Evolutionary conservation across 2,113 vertebrate species (phyloP), one percentile per base, ranked within the genome.

Genomic region (Noctilio leporinus): DNA sequence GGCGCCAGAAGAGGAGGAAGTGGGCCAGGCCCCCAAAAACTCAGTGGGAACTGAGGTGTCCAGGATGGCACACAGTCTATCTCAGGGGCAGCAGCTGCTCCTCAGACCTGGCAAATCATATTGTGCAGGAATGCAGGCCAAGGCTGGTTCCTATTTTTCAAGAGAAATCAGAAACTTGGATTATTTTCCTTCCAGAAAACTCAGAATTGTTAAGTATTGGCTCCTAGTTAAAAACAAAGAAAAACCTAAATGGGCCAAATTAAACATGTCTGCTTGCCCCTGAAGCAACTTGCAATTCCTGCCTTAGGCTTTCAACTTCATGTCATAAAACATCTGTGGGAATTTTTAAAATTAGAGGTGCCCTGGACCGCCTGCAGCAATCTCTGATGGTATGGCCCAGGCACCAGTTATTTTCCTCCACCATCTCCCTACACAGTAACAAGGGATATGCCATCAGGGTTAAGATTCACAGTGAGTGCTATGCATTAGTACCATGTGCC

Each of bases 141-240:
- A 77, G 28, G 28, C 33, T 7, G 51, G 59, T 14, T 76, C 26
- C 65, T 55, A 19, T 10, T 91, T 93, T 83, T 22, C 55, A 80
- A 76, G 19, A 94, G n/a, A 95, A 80, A 73, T 64, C 28, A 75
- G 84, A 84, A 93, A 92, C 43, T 28, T 19, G 53, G 73, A 45
- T 51, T 53, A 57, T 33, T 49, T 40, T 7, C 1, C 11, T 38
- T 55, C 11, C 78, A 59, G 20, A 78, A 91, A 90, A 57, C 43
- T 53, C 28, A 38, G 53, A 76, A 55, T 35, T 73, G 69, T 70
- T 73, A 86, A 76, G 76, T 40, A 33, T 8, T 70, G 3, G 45
- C 9, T 95, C 38, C 91, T 84, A 87, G 55, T 72, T 84, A 67
- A 92, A 92, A 95, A 84, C 49, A 70, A 78, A 40, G 24, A 65